Base-by-base conservation (phyloP, 2,888 invertebrate species). In the Dryocosmus kuriphilus region DNA sequence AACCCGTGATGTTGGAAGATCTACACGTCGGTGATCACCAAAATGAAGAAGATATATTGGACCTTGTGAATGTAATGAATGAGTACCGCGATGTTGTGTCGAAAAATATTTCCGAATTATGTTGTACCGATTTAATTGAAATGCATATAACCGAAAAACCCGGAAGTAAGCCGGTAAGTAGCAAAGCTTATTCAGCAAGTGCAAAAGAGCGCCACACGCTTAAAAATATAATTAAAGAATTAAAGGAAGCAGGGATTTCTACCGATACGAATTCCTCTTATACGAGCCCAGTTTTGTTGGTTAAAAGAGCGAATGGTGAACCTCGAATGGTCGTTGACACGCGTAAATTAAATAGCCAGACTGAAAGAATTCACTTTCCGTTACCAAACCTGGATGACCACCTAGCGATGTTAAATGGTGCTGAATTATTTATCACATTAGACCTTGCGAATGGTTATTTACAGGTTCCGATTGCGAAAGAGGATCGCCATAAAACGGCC, bases 371-470 rank as follows among this genome's bases (percentile, higher is more conserved):
- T 11, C 74, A 77, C 30, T 80, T 80, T 24, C 80, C 80, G 1
- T 19, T 79, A 1, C 77, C 79, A 2, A 77, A 79, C 32, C 35
- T 80, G 2, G 77, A 80, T 19, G 79, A 80, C 0, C 77, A 77
- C 3, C 8, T 80, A 5, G 5, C 75, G 3, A 55, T 63, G 38
- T 65, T 80, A 1, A 6, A 38, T 0, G 63, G 74, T 7, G 75
- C 62, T 11, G 51, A 5, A 19, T 22, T 79, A 0, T 80, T 80
- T 41, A 77, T 77, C 0, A 67, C 78, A 1, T 38, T 78, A 0
- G 78, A 82, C 62, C 41, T 82, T 0, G 77, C 76, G 1, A 75
- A 80, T n/a, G 79, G 79, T 0, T 80, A 82, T n/a, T n/a, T 82
- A 22, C 78, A 78, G 63, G 57, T 82, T 1, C 79, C 80, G 1